Evolutionary conservation across 1,140 invertebrate genomes (phyloP).

Genomic region (Grapholita molesta): DNA sequence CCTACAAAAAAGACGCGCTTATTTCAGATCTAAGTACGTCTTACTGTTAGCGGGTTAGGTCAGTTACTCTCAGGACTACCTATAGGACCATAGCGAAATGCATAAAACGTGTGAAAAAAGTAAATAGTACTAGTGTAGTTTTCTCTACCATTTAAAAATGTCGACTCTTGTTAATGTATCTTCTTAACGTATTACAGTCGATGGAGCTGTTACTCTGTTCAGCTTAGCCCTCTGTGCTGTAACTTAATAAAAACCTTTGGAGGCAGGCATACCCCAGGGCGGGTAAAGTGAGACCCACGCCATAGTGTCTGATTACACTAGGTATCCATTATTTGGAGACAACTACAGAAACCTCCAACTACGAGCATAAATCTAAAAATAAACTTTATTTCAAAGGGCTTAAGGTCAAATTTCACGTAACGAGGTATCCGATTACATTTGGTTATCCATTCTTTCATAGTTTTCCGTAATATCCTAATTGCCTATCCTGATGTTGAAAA

Average conservation of each 20-base stretch:
- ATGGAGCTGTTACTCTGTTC: neutral
- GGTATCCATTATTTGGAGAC: constrained; percentile 10
- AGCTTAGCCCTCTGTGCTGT: neutral
- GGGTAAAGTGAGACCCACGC: constrained; percentile 2
- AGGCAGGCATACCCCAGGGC: neutral
- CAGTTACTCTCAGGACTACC: no score
- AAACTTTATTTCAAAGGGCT: neutral
- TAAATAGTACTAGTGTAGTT: no score
- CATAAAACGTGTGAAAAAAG: no score
- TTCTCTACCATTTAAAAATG: no score
- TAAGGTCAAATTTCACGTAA: neutral
- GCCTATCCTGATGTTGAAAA: neutral
- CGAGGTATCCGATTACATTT: neutral
- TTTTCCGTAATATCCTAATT: neutral
- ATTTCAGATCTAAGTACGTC: no score
- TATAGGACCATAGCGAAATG: no score
- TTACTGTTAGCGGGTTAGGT: no score
- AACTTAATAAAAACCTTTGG: constrained; percentile 9
- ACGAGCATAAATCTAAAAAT: neutral
- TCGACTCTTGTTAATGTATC: no score
- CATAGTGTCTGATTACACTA: constrained; percentile 10
- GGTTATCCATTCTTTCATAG: neutral
- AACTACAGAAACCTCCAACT: neutral
- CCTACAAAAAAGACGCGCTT: no score
- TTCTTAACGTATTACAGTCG: no score